Conservation (phyloP, 2,888 invertebrate genomes). For the Phymatocera aterrima region DNA sequence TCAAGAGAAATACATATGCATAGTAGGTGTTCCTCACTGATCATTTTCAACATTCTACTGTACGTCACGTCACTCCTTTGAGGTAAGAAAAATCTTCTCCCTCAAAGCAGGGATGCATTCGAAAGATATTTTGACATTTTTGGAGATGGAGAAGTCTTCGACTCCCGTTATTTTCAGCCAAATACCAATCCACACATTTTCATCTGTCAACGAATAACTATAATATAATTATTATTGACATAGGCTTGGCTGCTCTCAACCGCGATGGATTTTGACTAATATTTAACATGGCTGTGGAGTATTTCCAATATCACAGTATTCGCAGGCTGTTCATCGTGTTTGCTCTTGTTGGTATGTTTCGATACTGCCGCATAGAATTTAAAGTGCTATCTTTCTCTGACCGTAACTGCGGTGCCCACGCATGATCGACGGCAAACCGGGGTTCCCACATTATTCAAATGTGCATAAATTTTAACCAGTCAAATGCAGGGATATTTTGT, state of each 20-base stretch:
- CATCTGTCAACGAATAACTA: too few species aligned
- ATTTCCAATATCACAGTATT: not conserved
- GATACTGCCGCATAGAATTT: not conserved
- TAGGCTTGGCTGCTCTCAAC: not conserved
- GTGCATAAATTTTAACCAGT: constrained; percentile 9
- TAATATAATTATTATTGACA: too few species aligned
- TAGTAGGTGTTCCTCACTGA: not conserved
- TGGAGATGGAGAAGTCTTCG: too few species aligned
- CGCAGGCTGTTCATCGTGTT: not conserved
- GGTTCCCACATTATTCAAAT: constrained; percentile 17
- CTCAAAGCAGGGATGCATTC: too few species aligned
- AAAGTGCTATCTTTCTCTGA: not conserved
- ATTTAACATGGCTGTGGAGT: not conserved
- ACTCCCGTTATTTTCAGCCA: too few species aligned
- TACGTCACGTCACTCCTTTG: too few species aligned
- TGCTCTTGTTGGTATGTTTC: not conserved
- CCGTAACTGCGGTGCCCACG: constrained; percentile 5
- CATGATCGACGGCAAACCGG: not conserved
- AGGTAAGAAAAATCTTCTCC: too few species aligned
- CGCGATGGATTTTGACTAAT: not conserved
- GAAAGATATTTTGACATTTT: too few species aligned
- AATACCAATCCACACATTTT: too few species aligned
- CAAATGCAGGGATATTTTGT: not conserved
- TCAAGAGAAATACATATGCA: not conserved
- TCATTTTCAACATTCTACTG: not conserved